These are phyloP conservation scores for Chrysolina americana DNA, from an alignment of 2,888 invertebrate species.

Conservation along the genomic window DNA sequence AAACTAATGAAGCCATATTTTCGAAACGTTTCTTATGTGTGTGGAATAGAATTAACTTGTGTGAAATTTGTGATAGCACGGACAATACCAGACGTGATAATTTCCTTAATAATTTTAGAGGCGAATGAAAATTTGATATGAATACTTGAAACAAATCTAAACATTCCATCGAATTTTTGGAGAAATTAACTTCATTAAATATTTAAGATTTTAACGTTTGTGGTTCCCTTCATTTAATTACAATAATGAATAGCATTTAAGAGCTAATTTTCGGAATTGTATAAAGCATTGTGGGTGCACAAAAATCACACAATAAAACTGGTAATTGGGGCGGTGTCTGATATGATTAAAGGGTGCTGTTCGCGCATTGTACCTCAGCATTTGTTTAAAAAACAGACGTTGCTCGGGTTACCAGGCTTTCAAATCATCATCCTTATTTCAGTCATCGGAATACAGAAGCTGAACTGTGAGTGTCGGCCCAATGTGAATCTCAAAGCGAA, in stretches of 20 bases:
- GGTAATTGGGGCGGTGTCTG: constrained; percentile 55
- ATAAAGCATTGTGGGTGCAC: constrained; percentile 16
- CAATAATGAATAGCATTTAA: background rate
- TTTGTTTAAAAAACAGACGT: constrained; percentile 55
- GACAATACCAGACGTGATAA: too few relatives aligned
- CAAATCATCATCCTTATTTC: constrained; percentile 36
- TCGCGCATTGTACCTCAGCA: constrained; percentile 52
- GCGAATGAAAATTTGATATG: too few relatives aligned
- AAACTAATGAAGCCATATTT: too few relatives aligned
- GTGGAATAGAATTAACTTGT: too few relatives aligned
- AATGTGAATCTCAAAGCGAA: constrained; percentile 6
- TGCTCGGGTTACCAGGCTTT: constrained; percentile 52
- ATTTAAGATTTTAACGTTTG: background rate
- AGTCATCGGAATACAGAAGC: constrained; percentile 1
- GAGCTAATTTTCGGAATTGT: constrained; percentile 16
- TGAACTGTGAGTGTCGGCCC: constrained; percentile 6
- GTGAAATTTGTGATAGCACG: too few relatives aligned
- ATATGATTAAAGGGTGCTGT: constrained; percentile 55
- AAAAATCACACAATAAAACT: constrained; percentile 44
- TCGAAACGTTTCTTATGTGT: too few relatives aligned
- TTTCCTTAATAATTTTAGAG: too few relatives aligned
- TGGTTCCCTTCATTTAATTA: background rate
- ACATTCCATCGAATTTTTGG: too few relatives aligned
- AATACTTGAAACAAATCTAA: background rate
- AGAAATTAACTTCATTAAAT: background rate